Conservation (phyloP, 2,888 invertebrate species). For the Eretmocerus hayati region DNA sequence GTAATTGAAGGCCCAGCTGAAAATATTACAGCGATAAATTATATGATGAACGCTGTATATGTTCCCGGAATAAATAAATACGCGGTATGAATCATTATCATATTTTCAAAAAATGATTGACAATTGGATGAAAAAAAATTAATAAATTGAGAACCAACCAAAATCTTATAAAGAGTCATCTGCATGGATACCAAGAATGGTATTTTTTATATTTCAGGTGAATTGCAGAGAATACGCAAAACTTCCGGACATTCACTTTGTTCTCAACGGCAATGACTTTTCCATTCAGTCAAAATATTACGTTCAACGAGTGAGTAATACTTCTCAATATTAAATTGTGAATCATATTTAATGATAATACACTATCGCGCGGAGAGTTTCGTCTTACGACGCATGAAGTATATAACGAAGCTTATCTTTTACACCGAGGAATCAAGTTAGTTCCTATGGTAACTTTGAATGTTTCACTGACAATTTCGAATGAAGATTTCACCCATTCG, state of each 20-base stretch:
- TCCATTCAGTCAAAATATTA: slow-evolving; percentile 58
- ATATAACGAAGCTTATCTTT: too few relatives aligned
- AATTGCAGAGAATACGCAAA: slow-evolving; percentile 55
- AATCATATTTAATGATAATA: too few relatives aligned
- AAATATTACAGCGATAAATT: slow-evolving; percentile 44
- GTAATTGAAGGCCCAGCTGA: slow-evolving; percentile 44
- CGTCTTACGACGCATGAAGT: too few relatives aligned
- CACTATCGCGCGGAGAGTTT: too few relatives aligned
- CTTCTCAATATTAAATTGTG: too few relatives aligned
- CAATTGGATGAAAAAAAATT: too few relatives aligned
- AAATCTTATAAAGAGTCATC: not conserved
- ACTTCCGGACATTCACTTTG: slow-evolving; percentile 56
- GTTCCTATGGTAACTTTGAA: too few relatives aligned
- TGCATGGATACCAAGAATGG: not conserved
- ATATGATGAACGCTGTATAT: slow-evolving; percentile 39
- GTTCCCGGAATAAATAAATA: slow-evolving; percentile 25
- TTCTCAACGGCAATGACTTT: slow-evolving; percentile 54
- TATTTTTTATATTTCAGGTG: slow-evolving; percentile 43
- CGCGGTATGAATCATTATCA: too few relatives aligned
- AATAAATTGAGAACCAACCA: not conserved
- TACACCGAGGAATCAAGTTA: too few relatives aligned
- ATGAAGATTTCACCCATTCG: too few relatives aligned
- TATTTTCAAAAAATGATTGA: too few relatives aligned
- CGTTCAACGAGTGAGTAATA: slow-evolving; percentile 47
- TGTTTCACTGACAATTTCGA: too few relatives aligned